Conservation (phyloP, 2,113 vertebrate species). For the Anseranas semipalmata region DNA sequence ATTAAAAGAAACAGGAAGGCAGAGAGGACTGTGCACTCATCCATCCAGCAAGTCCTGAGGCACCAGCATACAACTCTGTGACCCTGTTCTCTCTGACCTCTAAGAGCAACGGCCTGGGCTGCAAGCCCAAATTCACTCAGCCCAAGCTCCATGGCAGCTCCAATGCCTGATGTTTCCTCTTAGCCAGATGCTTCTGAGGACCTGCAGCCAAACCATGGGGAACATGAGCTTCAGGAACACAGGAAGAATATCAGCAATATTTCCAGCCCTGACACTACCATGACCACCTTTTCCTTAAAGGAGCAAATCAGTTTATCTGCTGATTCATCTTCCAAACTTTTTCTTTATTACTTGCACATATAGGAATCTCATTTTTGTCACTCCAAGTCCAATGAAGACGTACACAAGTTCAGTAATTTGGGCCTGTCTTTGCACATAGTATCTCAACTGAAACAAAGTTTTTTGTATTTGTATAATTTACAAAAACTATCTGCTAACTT, state of each 20-base stretch:
- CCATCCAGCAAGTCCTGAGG: not conserved
- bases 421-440: not conserved
- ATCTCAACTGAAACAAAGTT: too few relatives aligned
- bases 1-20: not conserved
- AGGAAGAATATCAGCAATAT: not conserved
- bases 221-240: not conserved
- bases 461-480: too few relatives aligned
- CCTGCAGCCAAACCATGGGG: not conserved
- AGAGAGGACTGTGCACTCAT: not conserved
- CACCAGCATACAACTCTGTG: fast-evolving
- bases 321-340: not conserved
- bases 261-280: not conserved
- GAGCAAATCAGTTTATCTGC: not conserved
- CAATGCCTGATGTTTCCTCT: not conserved
- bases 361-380: not conserved
- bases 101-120: not conserved
- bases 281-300: not conserved
- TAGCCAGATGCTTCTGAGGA: not conserved
- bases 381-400: not conserved
- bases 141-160: not conserved
- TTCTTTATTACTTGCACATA: not conserved
- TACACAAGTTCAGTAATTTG: not conserved
- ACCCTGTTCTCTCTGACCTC: not conserved
- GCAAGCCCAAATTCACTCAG: not conserved
- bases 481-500: too few relatives aligned